Conservation (phyloP, 2,888 invertebrate species). For the Sarcophaga variegata region DNA sequence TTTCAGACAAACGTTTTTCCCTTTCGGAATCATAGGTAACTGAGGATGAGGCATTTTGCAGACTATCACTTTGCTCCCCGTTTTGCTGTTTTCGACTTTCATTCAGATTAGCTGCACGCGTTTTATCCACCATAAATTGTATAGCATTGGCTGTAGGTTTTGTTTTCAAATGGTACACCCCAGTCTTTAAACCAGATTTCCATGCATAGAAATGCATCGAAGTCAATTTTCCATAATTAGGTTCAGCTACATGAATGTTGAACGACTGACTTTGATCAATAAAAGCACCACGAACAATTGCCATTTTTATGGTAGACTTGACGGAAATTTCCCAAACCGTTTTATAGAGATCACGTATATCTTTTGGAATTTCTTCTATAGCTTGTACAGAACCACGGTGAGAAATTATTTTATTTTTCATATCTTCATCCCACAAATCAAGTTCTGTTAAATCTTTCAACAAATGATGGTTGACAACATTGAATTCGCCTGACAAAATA, state of each 20-base stretch:
- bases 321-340: conserved; percentile 99
- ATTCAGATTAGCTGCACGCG: conserved; percentile 82
- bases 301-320: conserved; percentile 96
- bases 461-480: conserved; percentile 98
- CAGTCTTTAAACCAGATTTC: conserved; percentile 98
- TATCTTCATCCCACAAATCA: conserved; percentile 95
- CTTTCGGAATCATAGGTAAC: conserved; percentile 72
- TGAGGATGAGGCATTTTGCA: conserved; percentile 43
- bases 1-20: conserved; percentile 86
- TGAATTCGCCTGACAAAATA: conserved; percentile 97
- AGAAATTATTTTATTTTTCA: conserved; percentile 96
- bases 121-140: conserved; percentile 98
- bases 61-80: conserved; percentile 45
- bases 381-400: conserved; percentile 96
- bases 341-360: conserved; percentile 94
- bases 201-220: conserved; percentile 99
- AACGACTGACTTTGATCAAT: conserved; percentile 99
- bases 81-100: conserved; percentile 62
- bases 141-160: conserved; percentile 98
- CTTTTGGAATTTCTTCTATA: conserved; percentile 91
- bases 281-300: conserved; percentile 98
- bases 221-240: conserved; percentile 95
- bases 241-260: conserved; percentile 97
- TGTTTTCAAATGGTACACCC: conserved; percentile 99
- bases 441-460: conserved; percentile 95